Conservation (phyloP, 2,113 vertebrate species). For the Coptodon rendalli region DNA sequence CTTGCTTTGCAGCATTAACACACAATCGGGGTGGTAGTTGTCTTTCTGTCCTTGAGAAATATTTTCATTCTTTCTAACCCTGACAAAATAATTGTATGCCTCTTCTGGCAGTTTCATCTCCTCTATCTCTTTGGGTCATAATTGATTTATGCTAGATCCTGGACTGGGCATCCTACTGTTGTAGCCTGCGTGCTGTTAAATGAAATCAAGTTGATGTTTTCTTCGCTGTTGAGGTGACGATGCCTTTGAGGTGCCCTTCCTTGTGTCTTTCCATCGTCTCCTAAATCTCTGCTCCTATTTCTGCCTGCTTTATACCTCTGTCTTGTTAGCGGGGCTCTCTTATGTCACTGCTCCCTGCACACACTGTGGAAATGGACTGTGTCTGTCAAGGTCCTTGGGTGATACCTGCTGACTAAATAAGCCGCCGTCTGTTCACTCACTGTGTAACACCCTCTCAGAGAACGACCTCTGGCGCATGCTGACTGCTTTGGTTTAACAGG, state of each 20-base stretch:
- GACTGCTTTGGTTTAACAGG: constrained; percentile 56
- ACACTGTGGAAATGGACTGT: constrained; percentile 16
- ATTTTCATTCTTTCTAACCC: constrained; percentile 17
- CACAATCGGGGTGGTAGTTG: background rate
- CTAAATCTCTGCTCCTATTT: background rate
- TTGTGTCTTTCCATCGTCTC: background rate
- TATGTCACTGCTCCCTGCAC: background rate
- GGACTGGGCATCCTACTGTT: background rate
- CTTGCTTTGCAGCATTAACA: constrained; percentile 31
- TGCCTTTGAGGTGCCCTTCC: background rate
- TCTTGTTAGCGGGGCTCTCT: constrained; percentile 12
- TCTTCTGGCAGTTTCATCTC: background rate
- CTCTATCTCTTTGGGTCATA: background rate
- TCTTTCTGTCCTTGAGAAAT: background rate
- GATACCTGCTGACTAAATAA: constrained; percentile 42
- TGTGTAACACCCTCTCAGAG: constrained; percentile 13
- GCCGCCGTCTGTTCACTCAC: constrained; percentile 4
- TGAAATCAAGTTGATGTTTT: background rate
- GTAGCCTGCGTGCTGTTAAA: background rate
- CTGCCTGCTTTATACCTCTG: background rate
- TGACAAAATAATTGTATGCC: background rate
- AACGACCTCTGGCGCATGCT: constrained; percentile 37
- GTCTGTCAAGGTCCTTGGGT: constrained; percentile 16
- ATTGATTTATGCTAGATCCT: background rate
- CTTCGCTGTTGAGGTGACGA: background rate